Evolutionary conservation across 2,797 vertebrate genomes (phyloP).

Genomic region (Melanotaenia boesemani): DNA sequence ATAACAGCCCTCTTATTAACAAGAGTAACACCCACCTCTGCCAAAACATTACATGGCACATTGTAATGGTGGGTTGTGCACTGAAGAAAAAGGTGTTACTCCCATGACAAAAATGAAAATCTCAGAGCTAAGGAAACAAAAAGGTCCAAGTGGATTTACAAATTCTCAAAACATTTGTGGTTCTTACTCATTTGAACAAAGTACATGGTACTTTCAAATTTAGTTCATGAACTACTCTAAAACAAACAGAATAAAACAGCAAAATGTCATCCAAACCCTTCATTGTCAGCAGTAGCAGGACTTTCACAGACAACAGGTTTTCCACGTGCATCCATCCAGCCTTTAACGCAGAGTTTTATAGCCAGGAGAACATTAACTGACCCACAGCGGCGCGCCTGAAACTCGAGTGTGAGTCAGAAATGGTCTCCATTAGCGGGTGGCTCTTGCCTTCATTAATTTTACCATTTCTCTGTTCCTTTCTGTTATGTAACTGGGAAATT

Average conservation of each 20-base stretch:
- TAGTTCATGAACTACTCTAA: slow-evolving; percentile 14
- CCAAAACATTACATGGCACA: slow-evolving; percentile 67
- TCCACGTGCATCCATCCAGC: slow-evolving; percentile 18
- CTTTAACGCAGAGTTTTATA: slow-evolving; percentile 32
- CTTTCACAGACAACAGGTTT: slow-evolving; percentile 27
- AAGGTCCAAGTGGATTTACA: neutral
- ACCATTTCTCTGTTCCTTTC: slow-evolving; percentile 47
- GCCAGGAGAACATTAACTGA: slow-evolving; percentile 43
- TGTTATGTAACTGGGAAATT: slow-evolving; percentile 68
- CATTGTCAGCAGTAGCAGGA: neutral
- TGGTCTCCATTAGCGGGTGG: slow-evolving; percentile 62
- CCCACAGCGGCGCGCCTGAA: slow-evolving; percentile 37
- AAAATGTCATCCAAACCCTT: slow-evolving; percentile 11
- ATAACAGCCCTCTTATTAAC: slow-evolving; percentile 68
- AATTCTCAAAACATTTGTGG: neutral
- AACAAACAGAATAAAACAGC: neutral
- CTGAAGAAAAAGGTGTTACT: slow-evolving; percentile 29
- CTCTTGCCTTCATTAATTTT: slow-evolving; percentile 71
- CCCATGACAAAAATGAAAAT: slow-evolving; percentile 21
- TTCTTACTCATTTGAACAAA: slow-evolving; percentile 19
- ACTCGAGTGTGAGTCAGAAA: slow-evolving; percentile 57
- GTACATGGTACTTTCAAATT: slow-evolving; percentile 20
- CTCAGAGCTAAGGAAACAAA: slow-evolving; percentile 9
- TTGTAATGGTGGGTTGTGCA: slow-evolving; percentile 44
- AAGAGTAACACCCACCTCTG: slow-evolving; percentile 59